A percentile compares a stretch with the other conserved stretches of the same genome.
These are phyloP conservation scores for Eupithecia dodoneata DNA, from an alignment of 2,888 invertebrate genomes.

Conservation along the genomic window DNA sequence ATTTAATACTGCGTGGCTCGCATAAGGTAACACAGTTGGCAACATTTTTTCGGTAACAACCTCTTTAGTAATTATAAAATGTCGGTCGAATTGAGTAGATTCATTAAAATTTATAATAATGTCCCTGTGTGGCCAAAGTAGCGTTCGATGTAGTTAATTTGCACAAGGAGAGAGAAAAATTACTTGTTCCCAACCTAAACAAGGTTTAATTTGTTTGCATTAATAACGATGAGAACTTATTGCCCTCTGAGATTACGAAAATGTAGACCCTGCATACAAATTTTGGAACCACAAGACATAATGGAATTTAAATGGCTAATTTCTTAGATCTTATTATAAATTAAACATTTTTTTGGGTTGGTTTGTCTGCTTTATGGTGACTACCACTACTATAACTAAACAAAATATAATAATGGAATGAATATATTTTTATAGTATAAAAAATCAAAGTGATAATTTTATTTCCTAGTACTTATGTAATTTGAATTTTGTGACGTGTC, in stretches of 20 bases:
- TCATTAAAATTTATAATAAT: slow-evolving; percentile 60
- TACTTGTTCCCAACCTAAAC: slow-evolving; percentile 66
- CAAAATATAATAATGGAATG: no score
- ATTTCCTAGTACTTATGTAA: no score
- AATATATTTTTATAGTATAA: no score
- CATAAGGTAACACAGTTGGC: slow-evolving; percentile 17
- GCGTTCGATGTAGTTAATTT: slow-evolving; percentile 78
- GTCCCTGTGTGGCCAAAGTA: slow-evolving; percentile 65
- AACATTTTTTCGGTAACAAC: slow-evolving; percentile 25
- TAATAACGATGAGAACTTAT: slow-evolving; percentile 75
- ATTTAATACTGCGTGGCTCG: slow-evolving; percentile 25
- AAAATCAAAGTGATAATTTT: no score
- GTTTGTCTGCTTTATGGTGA: neutral
- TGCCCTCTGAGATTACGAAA: slow-evolving; percentile 51
- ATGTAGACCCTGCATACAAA: slow-evolving; percentile 48
- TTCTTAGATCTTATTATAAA: neutral
- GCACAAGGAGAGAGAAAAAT: slow-evolving; percentile 74
- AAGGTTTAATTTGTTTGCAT: slow-evolving; percentile 77
- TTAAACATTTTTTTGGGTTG: neutral
- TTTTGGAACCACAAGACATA: slow-evolving; percentile 2
- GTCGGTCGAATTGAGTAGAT: slow-evolving; percentile 46
- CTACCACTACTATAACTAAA: no score
- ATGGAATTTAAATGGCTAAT: neutral
- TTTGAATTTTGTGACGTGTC: no score
- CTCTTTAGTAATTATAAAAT: slow-evolving; percentile 32